phyloP scores from a whole-genome alignment of 2,888 invertebrate species.

The Callimorpha dominula region DNA sequence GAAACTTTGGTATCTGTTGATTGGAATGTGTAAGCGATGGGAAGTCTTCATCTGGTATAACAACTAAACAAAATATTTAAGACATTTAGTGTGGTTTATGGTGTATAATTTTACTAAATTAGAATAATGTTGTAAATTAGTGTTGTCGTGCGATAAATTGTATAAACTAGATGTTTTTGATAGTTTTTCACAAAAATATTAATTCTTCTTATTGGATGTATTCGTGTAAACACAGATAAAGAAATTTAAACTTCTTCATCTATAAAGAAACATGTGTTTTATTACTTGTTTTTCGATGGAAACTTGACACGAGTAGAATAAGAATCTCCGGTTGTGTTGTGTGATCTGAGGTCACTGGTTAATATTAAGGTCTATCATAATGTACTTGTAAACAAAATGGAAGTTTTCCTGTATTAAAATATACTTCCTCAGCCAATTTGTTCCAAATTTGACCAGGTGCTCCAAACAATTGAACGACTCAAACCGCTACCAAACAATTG shows the following conservation, averaged over 20 bases:
- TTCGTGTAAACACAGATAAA: neutral
- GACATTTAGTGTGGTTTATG: constrained; percentile 23
- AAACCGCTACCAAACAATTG: neutral
- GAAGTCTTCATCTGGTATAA: constrained; percentile 26
- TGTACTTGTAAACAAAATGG: too few species aligned
- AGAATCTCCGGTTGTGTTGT: too few species aligned
- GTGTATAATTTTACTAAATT: constrained; percentile 21
- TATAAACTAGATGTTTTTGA: constrained; percentile 3
- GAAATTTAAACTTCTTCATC: too few species aligned
- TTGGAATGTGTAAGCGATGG: constrained; percentile 43
- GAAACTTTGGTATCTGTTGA: constrained; percentile 59
- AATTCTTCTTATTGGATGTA: neutral
- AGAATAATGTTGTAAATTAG: constrained; percentile 15
- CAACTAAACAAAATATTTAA: constrained; percentile 25
- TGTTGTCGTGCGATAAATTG: neutral
- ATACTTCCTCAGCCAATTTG: too few species aligned
- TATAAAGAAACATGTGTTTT: too few species aligned
- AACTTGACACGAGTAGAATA: too few species aligned
- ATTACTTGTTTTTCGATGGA: too few species aligned
- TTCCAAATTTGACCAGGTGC: too few species aligned
- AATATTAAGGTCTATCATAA: too few species aligned
- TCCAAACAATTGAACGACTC: too few species aligned
- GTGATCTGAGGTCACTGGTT: too few species aligned
- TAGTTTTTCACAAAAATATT: neutral
- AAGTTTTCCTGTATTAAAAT: too few species aligned